Evolutionary conservation across 2,797 vertebrate species (phyloP).

Genomic region (Urocyon cinereoargenteus): DNA sequence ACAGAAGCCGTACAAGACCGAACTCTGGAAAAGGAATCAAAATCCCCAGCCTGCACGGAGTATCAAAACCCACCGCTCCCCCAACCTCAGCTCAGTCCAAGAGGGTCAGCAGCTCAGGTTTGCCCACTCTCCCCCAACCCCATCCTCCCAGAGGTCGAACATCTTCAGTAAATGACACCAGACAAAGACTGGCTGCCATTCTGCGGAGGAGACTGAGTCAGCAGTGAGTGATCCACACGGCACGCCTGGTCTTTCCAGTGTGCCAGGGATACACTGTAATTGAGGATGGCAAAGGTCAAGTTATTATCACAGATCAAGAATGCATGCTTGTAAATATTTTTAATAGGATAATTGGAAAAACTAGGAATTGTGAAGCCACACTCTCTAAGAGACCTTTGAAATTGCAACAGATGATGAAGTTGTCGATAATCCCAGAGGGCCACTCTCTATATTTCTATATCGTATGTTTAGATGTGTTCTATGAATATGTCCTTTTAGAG

Average conservation of each 20-base stretch:
- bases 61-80: background rate
- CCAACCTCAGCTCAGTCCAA: conserved; percentile 48
- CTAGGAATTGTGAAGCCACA: background rate
- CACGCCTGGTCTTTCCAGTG: background rate
- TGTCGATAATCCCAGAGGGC: background rate
- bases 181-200: conserved; percentile 79
- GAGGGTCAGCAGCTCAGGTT: background rate
- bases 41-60: conserved; percentile 31
- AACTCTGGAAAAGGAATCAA: conserved; percentile 59
- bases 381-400: conserved; percentile 48
- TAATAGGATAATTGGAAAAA: conserved; percentile 22
- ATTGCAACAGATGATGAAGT: conserved; percentile 39
- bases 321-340: background rate
- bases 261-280: background rate
- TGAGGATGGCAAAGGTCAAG: background rate
- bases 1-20: background rate
- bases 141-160: conserved; percentile 79
- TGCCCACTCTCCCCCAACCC: conserved; percentile 74
- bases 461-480: background rate
- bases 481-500: conserved; percentile 10
- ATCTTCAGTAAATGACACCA: conserved; percentile 78
- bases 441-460: background rate
- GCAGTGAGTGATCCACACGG: conserved; percentile 61
- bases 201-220: conserved; percentile 82
- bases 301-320: background rate